A percentile compares a stretch with the other conserved stretches of the same genome.
phyloP scores from a whole-genome alignment of 2,888 invertebrate species.

The Myopa testacea region DNA sequence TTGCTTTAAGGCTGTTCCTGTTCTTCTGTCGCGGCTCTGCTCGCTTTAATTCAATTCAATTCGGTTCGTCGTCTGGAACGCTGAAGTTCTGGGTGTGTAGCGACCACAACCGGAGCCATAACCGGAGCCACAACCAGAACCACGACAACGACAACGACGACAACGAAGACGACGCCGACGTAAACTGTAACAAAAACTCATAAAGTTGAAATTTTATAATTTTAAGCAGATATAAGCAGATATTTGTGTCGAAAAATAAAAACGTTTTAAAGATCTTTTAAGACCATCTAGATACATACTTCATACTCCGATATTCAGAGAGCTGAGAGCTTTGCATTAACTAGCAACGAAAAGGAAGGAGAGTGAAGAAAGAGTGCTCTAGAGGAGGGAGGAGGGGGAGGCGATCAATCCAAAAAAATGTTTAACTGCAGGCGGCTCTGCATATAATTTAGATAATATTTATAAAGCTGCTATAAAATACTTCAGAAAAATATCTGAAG shows the following conservation, averaged over 20 bases:
- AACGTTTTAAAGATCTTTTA: conserved; percentile 8
- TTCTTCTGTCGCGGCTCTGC: background rate
- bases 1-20: background rate
- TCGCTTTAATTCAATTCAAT: background rate
- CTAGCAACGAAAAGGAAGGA: background rate
- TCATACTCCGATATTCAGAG: too few relatives aligned
- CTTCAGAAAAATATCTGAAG: background rate
- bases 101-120: background rate
- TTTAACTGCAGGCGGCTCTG: conserved; percentile 7
- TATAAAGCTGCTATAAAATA: conserved; percentile 14
- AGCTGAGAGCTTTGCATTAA: conserved; percentile 2
- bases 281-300: background rate
- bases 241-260: conserved; percentile 9
- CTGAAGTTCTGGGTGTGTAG: background rate
- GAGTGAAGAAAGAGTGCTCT: background rate
- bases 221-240: conserved; percentile 24
- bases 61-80: background rate
- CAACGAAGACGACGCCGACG: background rate
- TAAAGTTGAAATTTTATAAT: conserved; percentile 33
- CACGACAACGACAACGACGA: background rate
- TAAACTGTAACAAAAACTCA: conserved; percentile 26
- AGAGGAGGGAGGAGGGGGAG: background rate
- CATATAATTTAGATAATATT: conserved; percentile 9
- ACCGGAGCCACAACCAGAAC: background rate
- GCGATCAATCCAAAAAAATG: background rate